These are phyloP conservation scores for Trichogramma pretiosum DNA, from an alignment of 1,140 invertebrate genomes.

Conservation along the genomic window DNA sequence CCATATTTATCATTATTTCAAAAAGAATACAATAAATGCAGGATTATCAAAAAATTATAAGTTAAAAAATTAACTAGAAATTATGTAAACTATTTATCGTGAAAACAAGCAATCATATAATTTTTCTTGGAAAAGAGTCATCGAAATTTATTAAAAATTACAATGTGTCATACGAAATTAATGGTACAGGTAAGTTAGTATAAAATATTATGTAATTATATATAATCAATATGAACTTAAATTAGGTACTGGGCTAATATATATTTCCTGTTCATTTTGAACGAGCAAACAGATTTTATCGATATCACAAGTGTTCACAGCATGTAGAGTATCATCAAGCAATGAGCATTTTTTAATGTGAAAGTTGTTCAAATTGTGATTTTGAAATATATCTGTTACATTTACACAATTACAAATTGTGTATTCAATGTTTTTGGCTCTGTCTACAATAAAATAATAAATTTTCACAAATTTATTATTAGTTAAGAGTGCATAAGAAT, in stretches of 20 bases:
- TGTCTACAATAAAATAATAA: background rate
- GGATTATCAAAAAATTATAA: too few species aligned
- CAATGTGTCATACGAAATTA: too few species aligned
- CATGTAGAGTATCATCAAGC: background rate
- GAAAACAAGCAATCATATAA: too few species aligned
- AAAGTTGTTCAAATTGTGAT: background rate
- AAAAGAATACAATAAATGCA: too few species aligned
- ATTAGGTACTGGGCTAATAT: background rate
- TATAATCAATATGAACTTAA: background rate
- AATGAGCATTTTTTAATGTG: background rate
- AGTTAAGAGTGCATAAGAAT: conserved; percentile 7
- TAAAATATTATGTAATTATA: too few species aligned
- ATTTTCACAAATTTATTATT: background rate
- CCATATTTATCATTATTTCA: too few species aligned
- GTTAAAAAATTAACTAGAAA: too few species aligned
- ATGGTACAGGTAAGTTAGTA: too few species aligned
- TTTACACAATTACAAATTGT: background rate
- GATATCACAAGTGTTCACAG: background rate
- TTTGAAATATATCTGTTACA: background rate
- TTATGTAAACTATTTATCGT: too few species aligned
- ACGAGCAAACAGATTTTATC: background rate
- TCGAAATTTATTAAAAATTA: too few species aligned
- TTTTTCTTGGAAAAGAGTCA: too few species aligned
- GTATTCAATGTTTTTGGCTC: background rate
- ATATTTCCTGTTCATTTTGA: background rate